phyloP scores from a whole-genome alignment of 1,140 invertebrate species.

The Nilaparvata lugens region DNA sequence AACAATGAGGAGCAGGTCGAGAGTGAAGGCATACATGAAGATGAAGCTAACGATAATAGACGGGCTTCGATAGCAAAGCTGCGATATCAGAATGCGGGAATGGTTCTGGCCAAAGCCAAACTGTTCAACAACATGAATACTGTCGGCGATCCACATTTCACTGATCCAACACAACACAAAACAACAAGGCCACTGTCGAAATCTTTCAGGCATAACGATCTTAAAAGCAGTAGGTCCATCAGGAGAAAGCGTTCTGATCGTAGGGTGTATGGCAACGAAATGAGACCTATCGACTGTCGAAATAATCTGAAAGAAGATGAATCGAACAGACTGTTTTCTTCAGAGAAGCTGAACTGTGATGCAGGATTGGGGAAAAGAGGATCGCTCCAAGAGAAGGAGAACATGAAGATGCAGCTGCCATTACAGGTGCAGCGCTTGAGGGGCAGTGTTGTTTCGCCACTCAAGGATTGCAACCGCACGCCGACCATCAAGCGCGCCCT shows the following conservation, averaged over 20 bases:
- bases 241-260: background rate
- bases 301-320: background rate
- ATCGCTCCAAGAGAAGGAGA: background rate
- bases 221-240: background rate
- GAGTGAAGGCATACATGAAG: slow-evolving; percentile 14
- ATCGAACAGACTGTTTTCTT: background rate
- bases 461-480: background rate
- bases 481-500: background rate
- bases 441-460: background rate
- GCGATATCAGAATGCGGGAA: slow-evolving; percentile 52
- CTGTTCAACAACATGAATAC: slow-evolving; percentile 45
- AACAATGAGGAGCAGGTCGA: slow-evolving; percentile 16
- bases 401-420: background rate
- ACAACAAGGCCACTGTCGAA: background rate
- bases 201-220: background rate
- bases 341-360: background rate
- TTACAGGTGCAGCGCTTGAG: background rate
- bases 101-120: slow-evolving; percentile 55
- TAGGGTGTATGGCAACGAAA: background rate
- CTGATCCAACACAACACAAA: background rate
- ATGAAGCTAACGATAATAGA: slow-evolving; percentile 34
- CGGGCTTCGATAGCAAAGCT: slow-evolving; percentile 51
- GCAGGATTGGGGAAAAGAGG: background rate
- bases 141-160: background rate
- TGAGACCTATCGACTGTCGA: background rate